Base-by-base conservation (phyloP, 2,888 invertebrate genomes). In the Eristalis tenax region DNA sequence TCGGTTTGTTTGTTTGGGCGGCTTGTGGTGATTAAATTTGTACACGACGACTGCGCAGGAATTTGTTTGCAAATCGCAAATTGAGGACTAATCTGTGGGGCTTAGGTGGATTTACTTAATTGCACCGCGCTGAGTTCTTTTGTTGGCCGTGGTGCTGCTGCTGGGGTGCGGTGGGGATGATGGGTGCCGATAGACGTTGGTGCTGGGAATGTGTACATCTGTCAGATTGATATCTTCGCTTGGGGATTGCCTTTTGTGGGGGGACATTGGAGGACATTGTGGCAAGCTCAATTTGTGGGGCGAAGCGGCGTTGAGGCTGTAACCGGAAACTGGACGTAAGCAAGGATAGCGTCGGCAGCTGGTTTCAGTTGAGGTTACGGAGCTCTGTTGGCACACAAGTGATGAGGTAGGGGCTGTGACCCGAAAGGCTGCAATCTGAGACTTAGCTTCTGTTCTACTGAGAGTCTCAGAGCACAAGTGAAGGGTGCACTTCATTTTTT, bases 11-110 rank as follows among this genome's bases (percentile, higher is more conserved):
- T 73, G 63, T n/a, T 64, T 63, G 32, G 28, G 57, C 22, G 38
- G 66, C n/a, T 38, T 57, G 6, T 6, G 10, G 71, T 40, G 76
- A 81, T 70, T 85, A 35, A 66, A 66, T 71, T 65, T 71, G 56
- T 28, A 71, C 75, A 64, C 18, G 13, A 32, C 32, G 10, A 32
- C n/a, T n/a, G n/a, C 63, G 38, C 32, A 63, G 63, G 59, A 32
- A 74, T 56, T 68, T 77, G 64, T 40, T 68, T 80, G 75, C 11
- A 75, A 76, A 71, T 85, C 63, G 43, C 63, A 63, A 28, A 13
- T 13, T n/a, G 23, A 59, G 69, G 64, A 83, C 78, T 83, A 50
- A 50, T 50, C 50, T 50, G 50, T 50, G 50, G 8, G 50, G 50
- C 50, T 50, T 50, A 8, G 50, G 18, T 50, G 50, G 50, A n/a